These are phyloP conservation scores for Caenorhabditis uteleia DNA, from an alignment of 2,888 invertebrate genomes.

Conservation along the genomic window DNA sequence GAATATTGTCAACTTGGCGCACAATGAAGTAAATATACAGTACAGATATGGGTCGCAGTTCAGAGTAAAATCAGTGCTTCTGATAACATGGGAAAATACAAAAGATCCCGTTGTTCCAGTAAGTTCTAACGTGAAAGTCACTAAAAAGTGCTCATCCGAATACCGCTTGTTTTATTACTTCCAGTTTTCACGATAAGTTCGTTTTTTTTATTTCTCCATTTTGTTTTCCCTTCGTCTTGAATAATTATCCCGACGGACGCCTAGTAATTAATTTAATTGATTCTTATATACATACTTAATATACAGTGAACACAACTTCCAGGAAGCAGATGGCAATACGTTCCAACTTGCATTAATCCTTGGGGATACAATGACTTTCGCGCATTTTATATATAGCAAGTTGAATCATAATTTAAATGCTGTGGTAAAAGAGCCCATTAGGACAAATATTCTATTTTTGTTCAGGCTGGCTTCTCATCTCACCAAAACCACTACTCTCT, in stretches of 20 bases:
- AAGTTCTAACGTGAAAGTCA: not conserved
- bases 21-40: conserved; percentile 69
- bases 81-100: conserved; percentile 68
- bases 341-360: conserved; percentile 69
- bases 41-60: conserved; percentile 67
- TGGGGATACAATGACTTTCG: conserved; percentile 66
- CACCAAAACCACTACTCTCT: conserved; percentile 49
- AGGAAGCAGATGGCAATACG: conserved; percentile 52
- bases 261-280: not conserved
- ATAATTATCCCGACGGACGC: not conserved
- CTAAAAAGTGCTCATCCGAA: conserved; percentile 7
- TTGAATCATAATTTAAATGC: conserved; percentile 56
- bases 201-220: not conserved
- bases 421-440: conserved; percentile 40
- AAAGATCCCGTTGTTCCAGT: conserved; percentile 35
- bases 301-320: not conserved
- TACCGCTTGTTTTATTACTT: conserved; percentile 5
- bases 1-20: conserved; percentile 60
- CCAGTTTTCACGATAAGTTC: too few relatives aligned
- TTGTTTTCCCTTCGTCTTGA: not conserved
- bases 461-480: conserved; percentile 53
- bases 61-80: conserved; percentile 61
- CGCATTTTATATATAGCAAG: conserved; percentile 68
- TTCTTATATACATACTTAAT: not conserved
- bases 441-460: not conserved